phyloP scores from a whole-genome alignment of 1,140 invertebrate genomes.

The Eubasilissa regina region DNA sequence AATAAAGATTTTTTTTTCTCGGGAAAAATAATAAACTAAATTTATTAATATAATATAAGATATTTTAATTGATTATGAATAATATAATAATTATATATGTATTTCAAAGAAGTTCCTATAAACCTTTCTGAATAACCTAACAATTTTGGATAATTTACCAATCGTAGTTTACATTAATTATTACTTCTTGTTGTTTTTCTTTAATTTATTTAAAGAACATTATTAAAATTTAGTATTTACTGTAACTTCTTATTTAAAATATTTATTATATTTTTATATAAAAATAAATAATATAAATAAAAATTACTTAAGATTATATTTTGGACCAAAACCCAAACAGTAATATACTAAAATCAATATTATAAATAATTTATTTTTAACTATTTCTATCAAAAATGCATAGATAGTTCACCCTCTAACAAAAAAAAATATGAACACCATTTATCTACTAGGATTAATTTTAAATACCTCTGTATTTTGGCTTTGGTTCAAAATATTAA shows the following conservation, averaged over 20 bases:
- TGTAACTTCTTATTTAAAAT: not conserved
- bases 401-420: no score
- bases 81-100: not conserved
- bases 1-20: no score
- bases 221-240: not conserved
- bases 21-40: no score
- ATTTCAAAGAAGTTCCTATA: not conserved
- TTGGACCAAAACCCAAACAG: no score
- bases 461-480: not conserved
- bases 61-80: not conserved
- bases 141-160: not conserved
- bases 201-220: not conserved
- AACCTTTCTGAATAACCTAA: constrained; percentile 22
- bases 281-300: not conserved
- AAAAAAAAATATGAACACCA: no score
- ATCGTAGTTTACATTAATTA: not conserved
- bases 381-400: no score
- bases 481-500: not conserved
- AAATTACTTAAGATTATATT: no score
- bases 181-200: no score
- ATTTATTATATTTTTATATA: not conserved
- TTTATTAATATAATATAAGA: no score
- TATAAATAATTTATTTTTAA: no score
- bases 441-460: no score
- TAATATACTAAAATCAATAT: no score